Conservation (phyloP, 2,113 vertebrate genomes). For the Sebastes fasciatus region DNA sequence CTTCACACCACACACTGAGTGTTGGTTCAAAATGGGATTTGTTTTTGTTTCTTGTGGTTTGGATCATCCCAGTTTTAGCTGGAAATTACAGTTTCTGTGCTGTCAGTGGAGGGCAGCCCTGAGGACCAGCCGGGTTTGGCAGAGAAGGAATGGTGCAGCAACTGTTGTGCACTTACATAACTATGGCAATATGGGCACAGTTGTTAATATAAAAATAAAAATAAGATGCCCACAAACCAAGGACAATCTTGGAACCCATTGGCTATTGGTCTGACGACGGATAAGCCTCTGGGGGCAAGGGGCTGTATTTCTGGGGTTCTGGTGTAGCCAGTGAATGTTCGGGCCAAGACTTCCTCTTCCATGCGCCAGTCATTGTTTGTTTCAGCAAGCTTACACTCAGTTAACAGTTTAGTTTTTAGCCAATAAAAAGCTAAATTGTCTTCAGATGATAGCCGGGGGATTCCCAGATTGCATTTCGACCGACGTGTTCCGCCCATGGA, state of each 20-base stretch:
- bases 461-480: too few relatives aligned
- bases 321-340: too few relatives aligned
- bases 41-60: conserved; percentile 27
- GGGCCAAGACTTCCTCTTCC: too few relatives aligned
- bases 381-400: too few relatives aligned
- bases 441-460: too few relatives aligned
- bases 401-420: too few relatives aligned
- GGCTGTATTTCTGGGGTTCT: too few relatives aligned
- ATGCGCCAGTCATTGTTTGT: too few relatives aligned
- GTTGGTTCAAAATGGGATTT: conserved; percentile 17
- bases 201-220: conserved; percentile 11
- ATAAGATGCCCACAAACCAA: background rate
- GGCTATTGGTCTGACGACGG: background rate
- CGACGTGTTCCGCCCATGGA: too few relatives aligned
- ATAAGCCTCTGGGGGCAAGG: background rate
- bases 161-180: background rate
- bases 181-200: background rate
- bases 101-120: conserved; percentile 20
- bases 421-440: too few relatives aligned
- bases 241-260: background rate
- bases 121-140: conserved; percentile 13
- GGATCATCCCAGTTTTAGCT: conserved; percentile 40
- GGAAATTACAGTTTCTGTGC: conserved; percentile 43
- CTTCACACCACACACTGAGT: conserved; percentile 9
- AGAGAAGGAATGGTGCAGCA: background rate